These are phyloP conservation scores for Zosterops hypoxanthus DNA, from an alignment of 2,113 vertebrate genomes.

Conservation along the genomic window DNA sequence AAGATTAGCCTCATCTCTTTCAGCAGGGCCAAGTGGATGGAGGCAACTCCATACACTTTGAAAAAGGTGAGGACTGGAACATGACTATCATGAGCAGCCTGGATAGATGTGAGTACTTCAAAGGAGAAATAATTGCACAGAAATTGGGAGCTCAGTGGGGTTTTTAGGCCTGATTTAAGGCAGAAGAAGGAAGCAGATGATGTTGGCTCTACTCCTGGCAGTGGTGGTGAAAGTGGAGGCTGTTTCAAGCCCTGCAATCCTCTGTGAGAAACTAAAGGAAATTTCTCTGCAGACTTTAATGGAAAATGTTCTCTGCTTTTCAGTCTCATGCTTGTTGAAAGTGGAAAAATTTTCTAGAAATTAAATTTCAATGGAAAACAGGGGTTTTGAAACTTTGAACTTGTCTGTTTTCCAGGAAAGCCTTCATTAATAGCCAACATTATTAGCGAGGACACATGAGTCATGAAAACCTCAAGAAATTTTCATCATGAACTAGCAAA, in stretches of 20 bases:
- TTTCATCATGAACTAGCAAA: slow-evolving; percentile 23
- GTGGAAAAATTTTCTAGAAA: slow-evolving; percentile 52
- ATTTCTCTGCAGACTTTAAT: slow-evolving; percentile 28
- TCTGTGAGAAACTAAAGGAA: slow-evolving; percentile 21
- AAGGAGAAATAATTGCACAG: neutral
- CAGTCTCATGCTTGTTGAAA: slow-evolving; percentile 27
- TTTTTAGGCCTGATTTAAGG: neutral
- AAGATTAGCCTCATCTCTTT: neutral
- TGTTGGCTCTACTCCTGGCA: slow-evolving; percentile 23
- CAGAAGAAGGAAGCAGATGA: neutral
- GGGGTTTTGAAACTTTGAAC: slow-evolving; percentile 27
- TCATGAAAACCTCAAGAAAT: slow-evolving; percentile 35
- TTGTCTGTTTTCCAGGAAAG: slow-evolving; percentile 44
- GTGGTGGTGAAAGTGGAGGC: slow-evolving; percentile 7
- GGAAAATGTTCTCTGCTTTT: slow-evolving; percentile 42
- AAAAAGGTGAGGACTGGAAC: neutral
- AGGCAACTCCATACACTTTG: neutral
- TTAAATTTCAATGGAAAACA: slow-evolving; percentile 44
- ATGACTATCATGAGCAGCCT: neutral
- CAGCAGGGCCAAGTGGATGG: neutral
- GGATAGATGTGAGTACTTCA: neutral
- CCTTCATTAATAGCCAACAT: slow-evolving; percentile 28
- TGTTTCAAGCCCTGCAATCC: neutral
- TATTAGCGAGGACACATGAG: slow-evolving; percentile 27
- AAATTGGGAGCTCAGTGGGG: neutral